Base-by-base conservation (phyloP, 2,888 invertebrate species). In the Amiota communis region DNA sequence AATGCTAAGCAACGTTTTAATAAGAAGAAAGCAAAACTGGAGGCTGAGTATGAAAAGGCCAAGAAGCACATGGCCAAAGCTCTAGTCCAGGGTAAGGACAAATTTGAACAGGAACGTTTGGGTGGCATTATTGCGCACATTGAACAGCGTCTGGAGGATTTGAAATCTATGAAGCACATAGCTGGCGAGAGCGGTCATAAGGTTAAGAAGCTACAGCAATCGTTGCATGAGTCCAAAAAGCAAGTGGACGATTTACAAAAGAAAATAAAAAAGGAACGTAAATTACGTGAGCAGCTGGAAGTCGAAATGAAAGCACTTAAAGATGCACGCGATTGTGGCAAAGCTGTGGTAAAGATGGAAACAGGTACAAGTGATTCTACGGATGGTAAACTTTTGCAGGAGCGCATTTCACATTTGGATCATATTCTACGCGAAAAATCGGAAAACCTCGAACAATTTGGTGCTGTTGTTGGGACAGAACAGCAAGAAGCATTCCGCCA, bases 231-330 rank as follows among this genome's bases (percentile, higher is more conserved):
- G 9, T 95, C 95, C 0, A 94, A 93, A 83, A 94, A 94, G 83
- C 93, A 95, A 86, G 92, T 95, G 85, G 95, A 95, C 70, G 94
- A 94, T 84, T 90, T 95, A 67, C 93, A 93, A 85, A 93, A 93
- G 83, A 93, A 94, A 82, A 91, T 95, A 20, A 93, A 93, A 79
- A 93, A 94, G 82, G 95, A 95, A 80, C 94, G 94, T 79, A 94
- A 95, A 84, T 90, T 93, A 10, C 94, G 93, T 82, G 92, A 92
- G 76, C 92, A 92, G 61, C 90, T 95, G 79, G 94, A 95, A 86
- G 89, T 91, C 73, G 94, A 95, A 87, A 87, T 95, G 59, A 91
- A 91, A 65, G 88, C 88, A 17, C 90, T 92, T 77, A 91, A 91
- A 72, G 90, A 87, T 46, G 86, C 87, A 84, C 82, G 92, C 88